Conservation (phyloP, 2,797 vertebrate genomes). For the Hephaestus fuliginosus region DNA sequence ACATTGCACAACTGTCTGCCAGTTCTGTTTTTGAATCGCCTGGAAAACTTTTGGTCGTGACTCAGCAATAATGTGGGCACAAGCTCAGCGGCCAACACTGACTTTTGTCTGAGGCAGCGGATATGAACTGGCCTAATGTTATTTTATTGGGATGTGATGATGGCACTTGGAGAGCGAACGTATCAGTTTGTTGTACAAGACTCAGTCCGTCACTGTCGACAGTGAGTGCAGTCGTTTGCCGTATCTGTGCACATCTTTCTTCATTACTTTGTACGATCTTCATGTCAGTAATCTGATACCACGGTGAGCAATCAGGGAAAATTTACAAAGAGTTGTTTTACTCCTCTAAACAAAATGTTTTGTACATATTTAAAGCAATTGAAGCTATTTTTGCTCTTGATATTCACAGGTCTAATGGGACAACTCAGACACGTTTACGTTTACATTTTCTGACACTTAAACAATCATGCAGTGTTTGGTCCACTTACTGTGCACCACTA, state of each 20-base stretch:
- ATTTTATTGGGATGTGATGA: slow-evolving; percentile 11
- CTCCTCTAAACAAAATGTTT: not conserved
- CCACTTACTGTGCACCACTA: not conserved
- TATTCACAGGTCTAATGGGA: not conserved
- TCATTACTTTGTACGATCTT: slow-evolving; percentile 3
- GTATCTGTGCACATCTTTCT: too few relatives aligned
- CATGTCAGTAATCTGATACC: not conserved
- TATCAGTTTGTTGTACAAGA: not conserved
- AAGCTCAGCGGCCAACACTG: slow-evolving; percentile 30
- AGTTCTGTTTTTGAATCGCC: slow-evolving; percentile 28
- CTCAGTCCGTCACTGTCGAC: not conserved
- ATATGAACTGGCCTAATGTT: not conserved
- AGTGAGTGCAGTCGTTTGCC: not conserved
- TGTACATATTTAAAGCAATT: not conserved
- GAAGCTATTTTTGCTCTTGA: not conserved
- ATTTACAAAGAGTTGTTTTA: not conserved
- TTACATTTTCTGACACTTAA: not conserved
- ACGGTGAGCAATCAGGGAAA: not conserved
- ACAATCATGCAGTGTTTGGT: not conserved
- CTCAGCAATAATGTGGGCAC: slow-evolving; percentile 65
- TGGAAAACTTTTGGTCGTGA: slow-evolving; percentile 59
- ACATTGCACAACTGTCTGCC: slow-evolving; percentile 24
- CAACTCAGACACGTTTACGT: not conserved
- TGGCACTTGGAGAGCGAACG: not conserved
- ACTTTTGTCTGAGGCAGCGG: slow-evolving; percentile 17